phyloP scores from a whole-genome alignment of 2,113 vertebrate species.

The Sylvilagus bachmani region DNA sequence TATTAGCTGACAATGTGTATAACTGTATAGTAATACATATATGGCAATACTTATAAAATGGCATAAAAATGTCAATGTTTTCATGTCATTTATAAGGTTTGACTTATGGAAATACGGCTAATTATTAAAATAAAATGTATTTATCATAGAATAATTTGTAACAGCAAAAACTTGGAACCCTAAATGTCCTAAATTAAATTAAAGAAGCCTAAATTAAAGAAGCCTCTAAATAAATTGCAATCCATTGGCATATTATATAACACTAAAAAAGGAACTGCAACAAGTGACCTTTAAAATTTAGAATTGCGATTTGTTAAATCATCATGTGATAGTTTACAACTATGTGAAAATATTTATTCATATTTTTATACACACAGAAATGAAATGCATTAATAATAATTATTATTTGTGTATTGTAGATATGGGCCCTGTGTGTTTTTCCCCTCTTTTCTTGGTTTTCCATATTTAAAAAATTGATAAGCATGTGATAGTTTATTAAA shows the following conservation, averaged over 20 bases:
- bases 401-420: not conserved
- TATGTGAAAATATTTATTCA: not conserved
- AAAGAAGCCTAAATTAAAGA: not conserved
- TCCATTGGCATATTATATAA: slow-evolving; percentile 7
- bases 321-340: not conserved
- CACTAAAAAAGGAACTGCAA: not conserved
- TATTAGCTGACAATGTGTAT: not conserved
- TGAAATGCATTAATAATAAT: not conserved
- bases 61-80: slow-evolving; percentile 21
- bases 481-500: slow-evolving; percentile 39
- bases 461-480: not conserved
- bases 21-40: not conserved
- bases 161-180: slow-evolving; percentile 11
- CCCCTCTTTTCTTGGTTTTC: not conserved
- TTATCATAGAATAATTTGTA: slow-evolving; percentile 52
- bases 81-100: not conserved
- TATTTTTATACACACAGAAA: slow-evolving; percentile 20
- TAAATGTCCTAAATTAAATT: not conserved
- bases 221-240: slow-evolving; percentile 32
- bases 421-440: not conserved
- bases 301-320: not conserved
- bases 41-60: not conserved
- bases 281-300: slow-evolving; percentile 2
- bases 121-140: not conserved
- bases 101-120: not conserved